Percentiles rank a stretch among this genome's conserved stretches.
Evolutionary conservation across 30 jellyfish, hydroid and myxozoan genomes (phyloP).

Genomic region (Aurelia coerulea): DNA sequence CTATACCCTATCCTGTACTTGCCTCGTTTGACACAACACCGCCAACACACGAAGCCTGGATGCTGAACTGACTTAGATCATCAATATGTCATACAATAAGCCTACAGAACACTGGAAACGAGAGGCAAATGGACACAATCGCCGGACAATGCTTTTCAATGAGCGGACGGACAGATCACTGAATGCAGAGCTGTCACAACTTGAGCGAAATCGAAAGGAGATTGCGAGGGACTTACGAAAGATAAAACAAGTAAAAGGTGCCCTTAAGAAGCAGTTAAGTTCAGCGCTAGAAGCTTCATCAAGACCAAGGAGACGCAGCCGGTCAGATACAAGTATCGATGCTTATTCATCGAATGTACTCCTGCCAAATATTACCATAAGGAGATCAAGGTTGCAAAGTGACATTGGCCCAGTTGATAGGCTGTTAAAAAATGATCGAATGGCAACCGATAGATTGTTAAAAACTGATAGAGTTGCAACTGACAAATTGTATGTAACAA

Average conservation of each 20-base stretch:
- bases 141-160: slow-evolving; percentile 61
- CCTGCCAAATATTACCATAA: slow-evolving; percentile 14
- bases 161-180: slow-evolving; percentile 65
- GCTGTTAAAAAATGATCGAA: slow-evolving; percentile 11
- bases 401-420: slow-evolving; percentile 35
- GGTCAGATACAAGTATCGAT: slow-evolving; percentile 23
- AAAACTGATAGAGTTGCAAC: neutral
- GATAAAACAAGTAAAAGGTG: slow-evolving; percentile 46
- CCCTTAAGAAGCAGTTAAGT: slow-evolving; percentile 28
- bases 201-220: slow-evolving; percentile 49
- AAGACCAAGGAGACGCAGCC: slow-evolving; percentile 8
- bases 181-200: slow-evolving; percentile 57
- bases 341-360: neutral
- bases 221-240: slow-evolving; percentile 40
- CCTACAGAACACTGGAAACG: slow-evolving; percentile 9
- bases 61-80: too few species aligned
- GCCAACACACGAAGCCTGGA: too few species aligned
- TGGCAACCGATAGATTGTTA: neutral
- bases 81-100: neutral
- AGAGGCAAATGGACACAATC: slow-evolving; percentile 13
- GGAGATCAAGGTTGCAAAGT: slow-evolving; percentile 40
- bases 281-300: slow-evolving; percentile 28
- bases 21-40: too few species aligned
- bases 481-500: neutral
- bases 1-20: too few species aligned